Conservation (phyloP, 2,113 vertebrate genomes). For the Anser cygnoides region DNA sequence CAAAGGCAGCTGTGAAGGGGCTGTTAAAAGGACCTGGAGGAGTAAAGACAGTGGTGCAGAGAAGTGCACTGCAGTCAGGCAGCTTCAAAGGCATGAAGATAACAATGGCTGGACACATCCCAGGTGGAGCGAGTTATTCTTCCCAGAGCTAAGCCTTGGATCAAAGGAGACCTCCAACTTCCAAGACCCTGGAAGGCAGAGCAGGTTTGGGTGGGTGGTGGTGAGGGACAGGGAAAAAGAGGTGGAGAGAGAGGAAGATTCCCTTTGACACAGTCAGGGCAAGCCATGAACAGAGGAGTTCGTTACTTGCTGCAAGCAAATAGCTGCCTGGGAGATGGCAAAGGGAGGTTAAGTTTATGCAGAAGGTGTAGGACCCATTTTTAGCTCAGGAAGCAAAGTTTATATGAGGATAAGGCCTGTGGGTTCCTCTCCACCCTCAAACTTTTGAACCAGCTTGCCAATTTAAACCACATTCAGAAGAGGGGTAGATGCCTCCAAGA, state of each 20-base stretch:
- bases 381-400: conserved; percentile 32
- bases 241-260: not conserved
- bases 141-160: not conserved
- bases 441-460: conserved; percentile 9
- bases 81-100: conserved; percentile 29
- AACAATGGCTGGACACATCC: conserved; percentile 35
- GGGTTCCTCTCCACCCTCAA: not conserved
- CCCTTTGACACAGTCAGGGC: not conserved
- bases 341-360: not conserved
- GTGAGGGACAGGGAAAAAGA: not conserved
- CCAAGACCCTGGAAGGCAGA: not conserved
- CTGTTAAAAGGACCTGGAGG: not conserved
- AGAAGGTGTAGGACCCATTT: not conserved
- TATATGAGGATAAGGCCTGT: conserved; percentile 30
- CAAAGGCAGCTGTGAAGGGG: conserved; percentile 20
- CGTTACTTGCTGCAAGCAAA: not conserved
- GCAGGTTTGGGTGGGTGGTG: not conserved
- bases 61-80: not conserved
- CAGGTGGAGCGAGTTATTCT: not conserved
- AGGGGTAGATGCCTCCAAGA: conserved; percentile 28
- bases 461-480: conserved; percentile 10
- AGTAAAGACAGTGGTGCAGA: not conserved
- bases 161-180: conserved; percentile 26
- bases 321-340: not conserved
- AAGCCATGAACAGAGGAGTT: not conserved